Evolutionary conservation across 2,113 vertebrate species (phyloP).

Genomic region (Myiozetetes cayanensis): DNA sequence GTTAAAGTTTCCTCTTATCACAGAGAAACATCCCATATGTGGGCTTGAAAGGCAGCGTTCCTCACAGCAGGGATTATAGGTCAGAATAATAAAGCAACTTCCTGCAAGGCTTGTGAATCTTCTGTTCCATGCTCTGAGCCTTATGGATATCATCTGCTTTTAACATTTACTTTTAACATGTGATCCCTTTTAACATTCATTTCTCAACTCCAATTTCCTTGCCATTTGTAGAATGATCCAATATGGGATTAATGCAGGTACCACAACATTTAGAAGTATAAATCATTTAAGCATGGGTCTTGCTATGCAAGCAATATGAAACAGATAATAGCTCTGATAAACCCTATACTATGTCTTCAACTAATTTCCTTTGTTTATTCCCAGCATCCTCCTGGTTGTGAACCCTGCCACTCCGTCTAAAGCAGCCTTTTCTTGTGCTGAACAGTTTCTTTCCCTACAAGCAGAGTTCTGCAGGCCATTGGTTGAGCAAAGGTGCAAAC

Average conservation of each 20-base stretch:
- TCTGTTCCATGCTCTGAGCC: background rate
- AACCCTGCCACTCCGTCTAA: background rate
- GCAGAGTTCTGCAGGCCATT: background rate
- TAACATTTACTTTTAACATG: conserved; percentile 20
- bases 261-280: background rate
- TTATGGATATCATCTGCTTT: conserved; percentile 30
- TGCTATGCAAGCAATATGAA: background rate
- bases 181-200: background rate
- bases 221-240: background rate
- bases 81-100: conserved; percentile 50
- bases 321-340: background rate
- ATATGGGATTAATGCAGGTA: background rate
- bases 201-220: background rate
- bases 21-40: conserved; percentile 24
- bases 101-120: conserved; percentile 33
- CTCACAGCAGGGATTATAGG: conserved; percentile 25
- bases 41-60: conserved; percentile 1
- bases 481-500: background rate
- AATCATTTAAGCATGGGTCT: background rate
- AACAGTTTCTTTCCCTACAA: background rate
- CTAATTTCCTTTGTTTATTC: background rate
- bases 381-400: background rate
- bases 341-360: background rate
- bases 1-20: conserved; percentile 40
- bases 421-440: background rate